phyloP scores from a whole-genome alignment of 2,888 invertebrate genomes.

The Acleris laterana region DNA sequence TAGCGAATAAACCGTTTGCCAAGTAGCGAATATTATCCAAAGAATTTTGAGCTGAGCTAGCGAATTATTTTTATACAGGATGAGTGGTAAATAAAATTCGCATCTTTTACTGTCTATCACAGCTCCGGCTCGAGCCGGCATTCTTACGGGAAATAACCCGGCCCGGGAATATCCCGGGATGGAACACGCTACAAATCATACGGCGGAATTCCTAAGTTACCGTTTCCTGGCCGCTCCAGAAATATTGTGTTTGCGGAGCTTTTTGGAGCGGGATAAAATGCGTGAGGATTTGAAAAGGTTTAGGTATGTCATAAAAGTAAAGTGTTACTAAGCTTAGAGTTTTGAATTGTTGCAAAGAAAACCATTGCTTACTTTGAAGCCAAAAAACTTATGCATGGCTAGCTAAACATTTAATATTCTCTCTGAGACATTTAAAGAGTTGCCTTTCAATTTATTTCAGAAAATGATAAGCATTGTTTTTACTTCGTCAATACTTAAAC shows the following conservation, averaged over 20 bases:
- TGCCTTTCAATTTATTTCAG: too few species aligned
- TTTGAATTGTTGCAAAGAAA: too few species aligned
- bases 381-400: too few species aligned
- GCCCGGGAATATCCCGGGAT: conserved; percentile 24
- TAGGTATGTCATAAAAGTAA: background rate
- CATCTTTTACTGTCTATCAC: conserved; percentile 16
- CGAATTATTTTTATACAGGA: background rate
- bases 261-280: conserved; percentile 11
- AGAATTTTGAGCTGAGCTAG: background rate
- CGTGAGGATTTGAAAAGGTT: conserved; percentile 3
- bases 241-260: conserved; percentile 20
- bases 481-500: too few species aligned
- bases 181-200: conserved; percentile 83
- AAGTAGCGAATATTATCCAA: too few species aligned
- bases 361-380: too few species aligned
- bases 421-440: too few species aligned
- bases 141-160: conserved; percentile 11
- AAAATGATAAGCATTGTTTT: too few species aligned
- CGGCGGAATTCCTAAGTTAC: conserved; percentile 86
- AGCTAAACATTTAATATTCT: too few species aligned
- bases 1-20: too few species aligned
- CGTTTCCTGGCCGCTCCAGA: conserved; percentile 56
- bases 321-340: too few species aligned
- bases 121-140: background rate
- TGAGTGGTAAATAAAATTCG: background rate